These are phyloP conservation scores for Pantelozetes paolii DNA, from an alignment of 2,888 invertebrate genomes.

Conservation along the genomic window DNA sequence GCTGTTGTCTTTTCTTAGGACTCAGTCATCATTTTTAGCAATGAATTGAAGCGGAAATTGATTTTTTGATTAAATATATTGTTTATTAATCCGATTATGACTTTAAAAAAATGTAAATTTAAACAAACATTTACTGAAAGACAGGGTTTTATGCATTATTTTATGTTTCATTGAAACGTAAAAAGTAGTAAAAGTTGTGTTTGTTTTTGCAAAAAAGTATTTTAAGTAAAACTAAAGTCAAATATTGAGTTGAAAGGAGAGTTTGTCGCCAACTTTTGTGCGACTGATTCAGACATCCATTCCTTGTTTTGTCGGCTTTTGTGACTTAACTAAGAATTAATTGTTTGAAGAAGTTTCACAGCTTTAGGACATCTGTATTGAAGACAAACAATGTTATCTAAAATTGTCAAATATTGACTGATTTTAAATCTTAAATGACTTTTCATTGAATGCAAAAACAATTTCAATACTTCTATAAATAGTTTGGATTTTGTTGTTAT, in stretches of 20 bases:
- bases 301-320: background rate
- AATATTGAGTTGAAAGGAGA: background rate
- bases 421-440: too few species aligned
- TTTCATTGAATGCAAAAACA: too few species aligned
- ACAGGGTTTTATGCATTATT: background rate
- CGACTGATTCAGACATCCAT: background rate
- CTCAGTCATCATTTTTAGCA: background rate
- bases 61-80: background rate
- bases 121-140: background rate
- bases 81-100: background rate
- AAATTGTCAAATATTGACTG: background rate
- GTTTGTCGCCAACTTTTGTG: background rate
- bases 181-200: too few species aligned
- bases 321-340: background rate
- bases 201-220: background rate
- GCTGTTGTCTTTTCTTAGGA: background rate
- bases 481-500: too few species aligned
- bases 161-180: background rate
- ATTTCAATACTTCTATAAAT: too few species aligned
- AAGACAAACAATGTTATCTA: background rate
- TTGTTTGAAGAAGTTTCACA: background rate
- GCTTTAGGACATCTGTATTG: slow-evolving; percentile 2
- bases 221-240: background rate
- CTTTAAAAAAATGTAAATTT: too few species aligned
- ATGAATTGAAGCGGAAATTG: background rate